Evolutionary conservation across 35 echinoderm and acorn worm genomes (phyloP).

Genomic region (Amphiura filiformis): DNA sequence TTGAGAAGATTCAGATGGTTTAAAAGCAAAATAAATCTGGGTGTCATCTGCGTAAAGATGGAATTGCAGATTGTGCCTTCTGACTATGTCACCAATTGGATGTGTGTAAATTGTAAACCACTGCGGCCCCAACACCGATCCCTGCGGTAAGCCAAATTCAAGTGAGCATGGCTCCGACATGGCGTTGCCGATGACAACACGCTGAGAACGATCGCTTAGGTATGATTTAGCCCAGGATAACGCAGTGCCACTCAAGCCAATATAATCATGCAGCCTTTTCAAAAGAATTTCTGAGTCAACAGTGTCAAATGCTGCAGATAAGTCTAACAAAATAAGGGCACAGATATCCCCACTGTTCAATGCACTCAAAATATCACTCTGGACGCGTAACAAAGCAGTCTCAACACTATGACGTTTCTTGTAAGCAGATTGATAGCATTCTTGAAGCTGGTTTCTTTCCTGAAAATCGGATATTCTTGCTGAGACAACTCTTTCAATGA

Average conservation of each 20-base stretch:
- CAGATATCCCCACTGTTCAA: slow-evolving; percentile 22
- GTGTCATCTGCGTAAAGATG: too few relatives aligned
- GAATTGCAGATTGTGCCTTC: too few relatives aligned
- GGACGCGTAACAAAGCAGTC: slow-evolving; percentile 33
- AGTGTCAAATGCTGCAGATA: slow-evolving; percentile 60
- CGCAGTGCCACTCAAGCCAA: slow-evolving; percentile 19
- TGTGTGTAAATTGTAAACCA: too few relatives aligned
- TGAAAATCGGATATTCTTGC: background rate
- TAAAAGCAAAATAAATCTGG: too few relatives aligned
- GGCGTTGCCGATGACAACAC: background rate
- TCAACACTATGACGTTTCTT: background rate
- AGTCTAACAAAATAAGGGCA: slow-evolving; percentile 39
- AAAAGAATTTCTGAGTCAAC: slow-evolving; percentile 31
- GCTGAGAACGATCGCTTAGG: background rate
- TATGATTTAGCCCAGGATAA: slow-evolving; percentile 48
- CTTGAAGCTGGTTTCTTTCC: background rate
- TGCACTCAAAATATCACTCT: slow-evolving; percentile 36
- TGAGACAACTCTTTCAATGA: slow-evolving; percentile 1
- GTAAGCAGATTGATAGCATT: slow-evolving; percentile 20
- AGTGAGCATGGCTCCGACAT: background rate
- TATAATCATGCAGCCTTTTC: background rate
- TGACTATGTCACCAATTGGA: too few relatives aligned
- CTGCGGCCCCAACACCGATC: too few relatives aligned
- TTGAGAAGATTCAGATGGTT: too few relatives aligned
- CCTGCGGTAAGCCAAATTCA: slow-evolving; percentile 25